Evolutionary conservation across 2,113 vertebrate genomes (phyloP).

Genomic region (Brachirus orientalis): DNA sequence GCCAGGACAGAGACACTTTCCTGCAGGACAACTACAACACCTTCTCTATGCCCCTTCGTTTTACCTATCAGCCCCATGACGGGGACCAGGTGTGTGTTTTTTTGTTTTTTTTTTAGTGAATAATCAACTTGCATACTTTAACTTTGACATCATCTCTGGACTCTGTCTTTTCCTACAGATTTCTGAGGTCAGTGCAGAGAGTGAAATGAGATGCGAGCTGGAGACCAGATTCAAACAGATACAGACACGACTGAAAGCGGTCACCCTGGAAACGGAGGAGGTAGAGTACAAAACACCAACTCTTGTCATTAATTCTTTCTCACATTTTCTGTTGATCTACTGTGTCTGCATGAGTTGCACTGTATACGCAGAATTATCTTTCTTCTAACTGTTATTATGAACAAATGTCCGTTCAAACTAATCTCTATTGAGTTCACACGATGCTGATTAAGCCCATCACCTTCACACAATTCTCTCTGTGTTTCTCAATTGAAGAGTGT

Average conservation of each 20-base stretch:
- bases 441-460: too few relatives aligned
- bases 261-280: slow-evolving; percentile 82
- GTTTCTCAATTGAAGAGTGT: too few relatives aligned
- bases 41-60: slow-evolving; percentile 86
- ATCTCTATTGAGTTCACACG: too few relatives aligned
- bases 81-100: slow-evolving; percentile 84
- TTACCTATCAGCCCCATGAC: slow-evolving; percentile 89
- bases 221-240: slow-evolving; percentile 86
- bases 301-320: not conserved
- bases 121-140: not conserved
- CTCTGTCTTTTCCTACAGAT: slow-evolving; percentile 71
- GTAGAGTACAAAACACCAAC: slow-evolving; percentile 40
- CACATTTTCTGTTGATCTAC: not conserved
- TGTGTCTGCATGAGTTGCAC: not conserved
- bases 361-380: too few relatives aligned
- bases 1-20: slow-evolving; percentile 83
- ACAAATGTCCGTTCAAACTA: too few relatives aligned
- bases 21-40: slow-evolving; percentile 82
- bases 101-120: not conserved
- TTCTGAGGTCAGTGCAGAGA: slow-evolving; percentile 82
- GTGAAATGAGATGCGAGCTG: slow-evolving; percentile 84
- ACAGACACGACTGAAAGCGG: slow-evolving; percentile 79
- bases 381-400: too few relatives aligned
- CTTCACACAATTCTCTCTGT: too few relatives aligned
- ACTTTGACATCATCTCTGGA: not conserved